Percentiles rank a stretch among this genome's conserved stretches.
These are phyloP conservation scores for Mesitornis unicolor DNA, from an alignment of 2,113 vertebrate genomes.

Conservation along the genomic window DNA sequence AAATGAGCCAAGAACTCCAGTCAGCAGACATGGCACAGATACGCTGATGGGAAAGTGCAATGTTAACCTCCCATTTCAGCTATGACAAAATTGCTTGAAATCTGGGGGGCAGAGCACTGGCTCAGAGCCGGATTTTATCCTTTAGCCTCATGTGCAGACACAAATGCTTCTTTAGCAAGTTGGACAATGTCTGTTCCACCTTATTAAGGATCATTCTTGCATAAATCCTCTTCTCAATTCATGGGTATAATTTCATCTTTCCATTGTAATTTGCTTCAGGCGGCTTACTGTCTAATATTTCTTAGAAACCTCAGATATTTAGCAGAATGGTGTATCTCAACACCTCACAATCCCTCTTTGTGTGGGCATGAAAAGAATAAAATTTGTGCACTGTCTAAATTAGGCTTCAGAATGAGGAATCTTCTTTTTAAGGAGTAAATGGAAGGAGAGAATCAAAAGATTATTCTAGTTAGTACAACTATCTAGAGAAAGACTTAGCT, in stretches of 20 bases:
- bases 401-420: slow-evolving; percentile 14
- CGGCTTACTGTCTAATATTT: background rate
- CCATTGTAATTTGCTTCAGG: background rate
- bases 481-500: slow-evolving; percentile 7
- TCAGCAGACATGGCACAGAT: background rate
- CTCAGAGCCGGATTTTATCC: background rate
- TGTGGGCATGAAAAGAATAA: background rate
- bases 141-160: background rate
- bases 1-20: background rate
- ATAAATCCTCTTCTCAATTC: slow-evolving; percentile 12
- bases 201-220: background rate
- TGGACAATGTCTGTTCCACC: background rate
- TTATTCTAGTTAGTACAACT: slow-evolving; percentile 16
- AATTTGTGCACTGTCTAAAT: background rate
- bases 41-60: background rate
- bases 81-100: background rate
- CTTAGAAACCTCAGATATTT: background rate
- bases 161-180: background rate
- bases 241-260: background rate
- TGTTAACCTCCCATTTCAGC: background rate
- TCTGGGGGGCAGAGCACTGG: background rate
- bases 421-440: slow-evolving; percentile 34
- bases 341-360: background rate
- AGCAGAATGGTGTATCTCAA: background rate
- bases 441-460: slow-evolving; percentile 32